Conservation (phyloP, 1,140 invertebrate species). For the Dendrolimus punctatus region DNA sequence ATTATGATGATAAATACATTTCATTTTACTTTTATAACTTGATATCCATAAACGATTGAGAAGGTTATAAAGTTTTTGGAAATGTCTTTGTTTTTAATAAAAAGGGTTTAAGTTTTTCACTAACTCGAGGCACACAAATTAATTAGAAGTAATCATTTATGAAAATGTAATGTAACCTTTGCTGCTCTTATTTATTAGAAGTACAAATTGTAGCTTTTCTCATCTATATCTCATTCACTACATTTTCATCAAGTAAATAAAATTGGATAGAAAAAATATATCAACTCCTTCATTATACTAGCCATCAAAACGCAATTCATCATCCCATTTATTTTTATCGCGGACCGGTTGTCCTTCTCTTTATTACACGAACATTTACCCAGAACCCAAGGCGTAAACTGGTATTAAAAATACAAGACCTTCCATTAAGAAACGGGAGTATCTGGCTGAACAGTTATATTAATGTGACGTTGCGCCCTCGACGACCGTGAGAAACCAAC, state of each 20-base stretch:
- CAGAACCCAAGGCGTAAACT: conserved; percentile 32
- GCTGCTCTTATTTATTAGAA: too few relatives aligned
- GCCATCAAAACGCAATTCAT: conserved; percentile 45
- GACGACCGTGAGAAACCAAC: conserved; percentile 42
- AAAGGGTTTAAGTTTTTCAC: too few relatives aligned
- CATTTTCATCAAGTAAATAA: not conserved
- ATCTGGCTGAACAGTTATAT: conserved; percentile 50
- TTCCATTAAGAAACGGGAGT: conserved; percentile 48
- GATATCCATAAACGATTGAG: too few relatives aligned
- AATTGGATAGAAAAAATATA: conserved; percentile 7
- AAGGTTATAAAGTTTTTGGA: too few relatives aligned
- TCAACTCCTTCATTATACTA: conserved; percentile 10
- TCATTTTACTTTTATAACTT: too few relatives aligned
- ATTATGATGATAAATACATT: too few relatives aligned
- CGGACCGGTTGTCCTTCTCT: conserved; percentile 57
- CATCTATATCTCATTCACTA: too few relatives aligned
- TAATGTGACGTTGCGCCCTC: conserved; percentile 39
- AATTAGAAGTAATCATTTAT: too few relatives aligned
- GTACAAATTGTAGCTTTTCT: too few relatives aligned
- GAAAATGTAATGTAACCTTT: too few relatives aligned
- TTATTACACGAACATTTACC: conserved; percentile 38
- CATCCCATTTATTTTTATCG: conserved; percentile 55
- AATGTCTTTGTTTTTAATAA: too few relatives aligned
- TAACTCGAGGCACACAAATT: too few relatives aligned
- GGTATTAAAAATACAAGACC: conserved; percentile 48